Base-by-base conservation (phyloP, 2,888 invertebrate genomes). In the Nomada ferruginata region DNA sequence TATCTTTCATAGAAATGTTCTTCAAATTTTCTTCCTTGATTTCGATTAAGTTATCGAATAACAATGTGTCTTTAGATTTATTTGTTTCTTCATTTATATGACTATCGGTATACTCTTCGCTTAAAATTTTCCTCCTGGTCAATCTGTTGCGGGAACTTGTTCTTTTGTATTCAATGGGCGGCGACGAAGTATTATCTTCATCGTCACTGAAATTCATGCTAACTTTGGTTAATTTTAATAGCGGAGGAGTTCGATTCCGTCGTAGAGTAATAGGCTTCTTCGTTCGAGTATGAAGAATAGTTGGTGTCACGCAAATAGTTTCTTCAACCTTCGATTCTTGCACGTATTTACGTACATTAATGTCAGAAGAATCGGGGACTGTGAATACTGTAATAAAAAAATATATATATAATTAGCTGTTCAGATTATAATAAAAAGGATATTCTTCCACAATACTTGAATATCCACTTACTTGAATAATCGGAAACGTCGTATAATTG, bases 161-260 rank as follows among this genome's bases (percentile, higher is more conserved):
- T 36, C 42, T 64, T 2, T 11, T 76, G 4, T 23, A 20, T 15
- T 18, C 26, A 29, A 57, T 13, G 11, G 74, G 47, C 47, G 76
- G 57, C 11, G 63, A 75, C 44, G 64, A 52, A 65, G 61, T 44
- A 7, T 61, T 71, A 9, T 77, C 84, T 23, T 85, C 84, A 1
- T 87, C 77, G n/a, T 85, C 86, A 2, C 79, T 76, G 63, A 82
- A 77, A 44, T 75, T 76, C 52, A 89, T 84, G 70, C 72, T 85
- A 18, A 89, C 74, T 83, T 89, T 86, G 7, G 83, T 83, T 29
- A 91, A 79, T 18, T 88, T 87, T 47, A 91, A 71, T 18, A 89
- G 53, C 0, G 89, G 89, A 52, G 90, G 90, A 10, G 84, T 86
- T 71, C 87, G 88, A 68, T 69, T 86, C 4, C 89, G 89, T n/a